Base-by-base conservation (phyloP, 1,140 invertebrate genomes). In the Pectinophora gossypiella region DNA sequence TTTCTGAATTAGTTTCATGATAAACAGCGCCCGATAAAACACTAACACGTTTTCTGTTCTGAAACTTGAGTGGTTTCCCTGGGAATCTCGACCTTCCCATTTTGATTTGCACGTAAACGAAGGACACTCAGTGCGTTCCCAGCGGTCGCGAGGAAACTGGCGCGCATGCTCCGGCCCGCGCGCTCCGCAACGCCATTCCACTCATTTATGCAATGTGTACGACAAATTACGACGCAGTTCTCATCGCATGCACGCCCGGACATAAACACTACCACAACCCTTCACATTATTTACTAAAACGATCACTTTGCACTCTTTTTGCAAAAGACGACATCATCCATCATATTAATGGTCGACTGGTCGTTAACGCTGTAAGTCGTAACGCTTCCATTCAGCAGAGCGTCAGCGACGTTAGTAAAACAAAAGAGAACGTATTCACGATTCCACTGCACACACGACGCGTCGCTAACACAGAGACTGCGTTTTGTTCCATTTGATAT, bases 61-160 rank as follows among this genome's bases (percentile, higher is more conserved):
- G 92, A 88, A 93, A 92, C 90, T 95, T 95, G 62, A 93, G 91
- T 82, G 94, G 94, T 90, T 94, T 95, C 64, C 94, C 94, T 77
- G 94, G 94, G 90, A 95, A 95, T 90, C 94, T 94, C 83, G 93
- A 88, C 80, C 86, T 86, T 83, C 86, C 86, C 86, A 88, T 88
- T 84, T 88, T 87, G 83, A 81, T 86, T 65, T 77, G 69, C 72
- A 82, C 79, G 75, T 82, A 85, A 85, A 80, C 77, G 73, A 80
- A 80, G 77, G 76, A 77, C 75, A 87, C 70, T 86, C 70, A 87
- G 70, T 85, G 83, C 76, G 84, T 78, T 87, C 72, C 81, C 71
- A 85, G 84, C 73, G 75, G 76, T 68, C 70, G 76, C 74, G 66
- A 79, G 69, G 76, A 84, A 85, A 87, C 83, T 86, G 83, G 83